Conservation (phyloP, 92 coral and sea anemone genomes). For the Zoanthus sociatus region DNA sequence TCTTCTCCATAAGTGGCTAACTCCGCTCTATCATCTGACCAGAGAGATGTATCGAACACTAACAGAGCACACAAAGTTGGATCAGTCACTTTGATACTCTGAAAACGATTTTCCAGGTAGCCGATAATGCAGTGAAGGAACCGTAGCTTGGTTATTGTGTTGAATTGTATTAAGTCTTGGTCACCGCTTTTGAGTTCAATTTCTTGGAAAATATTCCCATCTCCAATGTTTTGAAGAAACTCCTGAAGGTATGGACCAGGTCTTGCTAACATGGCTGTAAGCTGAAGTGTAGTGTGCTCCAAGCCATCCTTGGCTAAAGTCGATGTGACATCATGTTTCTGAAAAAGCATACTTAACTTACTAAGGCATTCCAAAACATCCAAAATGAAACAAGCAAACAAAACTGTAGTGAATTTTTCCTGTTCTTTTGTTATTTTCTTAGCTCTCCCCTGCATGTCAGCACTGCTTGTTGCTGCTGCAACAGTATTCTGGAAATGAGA, state of each 20-base stretch:
- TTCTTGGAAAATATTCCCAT: constrained; percentile 21
- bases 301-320: not conserved
- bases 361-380: not conserved
- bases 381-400: not conserved
- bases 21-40: constrained; percentile 26
- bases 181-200: constrained; percentile 51
- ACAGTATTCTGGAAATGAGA: not conserved
- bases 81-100: constrained; percentile 12
- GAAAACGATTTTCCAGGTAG: constrained; percentile 9
- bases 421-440: not conserved
- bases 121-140: not conserved
- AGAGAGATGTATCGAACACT: constrained; percentile 13
- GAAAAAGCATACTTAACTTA: not conserved
- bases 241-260: constrained; percentile 7
- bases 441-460: constrained; percentile 8
- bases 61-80: not conserved
- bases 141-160: constrained; percentile 39
- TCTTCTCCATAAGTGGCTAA: constrained; percentile 16
- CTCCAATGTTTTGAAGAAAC: not conserved
- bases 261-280: not conserved
- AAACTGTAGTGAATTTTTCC: not conserved
- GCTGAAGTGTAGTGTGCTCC: not conserved
- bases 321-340: not conserved
- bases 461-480: not conserved
- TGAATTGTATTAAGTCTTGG: constrained; percentile 25